Base-by-base conservation (phyloP, 2,113 vertebrate genomes). In the Cryptoleucopteryx plumbea region DNA sequence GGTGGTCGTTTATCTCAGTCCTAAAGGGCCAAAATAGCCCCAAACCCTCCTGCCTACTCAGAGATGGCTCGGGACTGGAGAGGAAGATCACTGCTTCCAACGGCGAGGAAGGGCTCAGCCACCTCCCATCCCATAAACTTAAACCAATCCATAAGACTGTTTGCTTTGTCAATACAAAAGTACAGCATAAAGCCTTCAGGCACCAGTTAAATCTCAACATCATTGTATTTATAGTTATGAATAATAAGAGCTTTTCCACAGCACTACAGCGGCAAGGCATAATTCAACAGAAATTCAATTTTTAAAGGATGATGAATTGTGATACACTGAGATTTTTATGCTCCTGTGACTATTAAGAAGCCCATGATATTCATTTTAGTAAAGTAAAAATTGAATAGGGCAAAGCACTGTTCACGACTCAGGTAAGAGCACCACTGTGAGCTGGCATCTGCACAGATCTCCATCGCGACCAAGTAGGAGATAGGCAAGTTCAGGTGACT, bases 231-330 rank as follows among this genome's bases (percentile, higher is more conserved):
- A 96, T 89, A 97, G 95, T 93, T 90, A 88, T 93, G 95, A 97
- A 96, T 97, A 97, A 94, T 91, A 96, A 97, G 96, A 93, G 93
- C 81, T 91, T 95, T 90, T 89, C 95, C 89, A 80, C 86, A 94
- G 93, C 91, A 93, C 84, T 93, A 75, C 43, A 95, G 91, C 45
- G 1, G 83, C 82, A 78, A 92, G 84, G 91, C 94, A 95, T 93
- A 97, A 95, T 91, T 96, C 95, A 93, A 95, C 81, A 96, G 65
- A 92, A 94, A 96, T 94, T 93, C 95, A 93, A 97, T 96, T 96
- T 97, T 95, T 94, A 91, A 94, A 94, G 95, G 78, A 94, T 91
- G 96, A 97, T 96, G 95, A 94, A 94, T 94, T 93, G 94, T 87
- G 94, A 96, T 91, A 96, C 97, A 97, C 84, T 68, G 92, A 94